Evolutionary conservation across 2,888 invertebrate genomes (phyloP), one percentile per base, ranked within the genome.

Genomic region (Ectemnius lituratus): DNA sequence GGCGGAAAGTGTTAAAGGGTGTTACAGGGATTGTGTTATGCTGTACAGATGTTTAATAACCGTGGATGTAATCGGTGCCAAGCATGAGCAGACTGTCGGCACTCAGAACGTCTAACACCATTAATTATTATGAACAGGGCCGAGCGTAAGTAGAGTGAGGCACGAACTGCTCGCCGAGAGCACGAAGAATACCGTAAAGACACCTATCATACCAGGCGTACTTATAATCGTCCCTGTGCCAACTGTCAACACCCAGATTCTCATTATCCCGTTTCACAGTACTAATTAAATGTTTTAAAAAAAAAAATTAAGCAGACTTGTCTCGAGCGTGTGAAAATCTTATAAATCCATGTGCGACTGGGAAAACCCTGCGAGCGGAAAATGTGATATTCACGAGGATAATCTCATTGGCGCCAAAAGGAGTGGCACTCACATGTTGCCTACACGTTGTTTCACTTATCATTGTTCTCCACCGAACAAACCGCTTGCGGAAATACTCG

Each of bases 81-180:
- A 65, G 79, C 76, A 81, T 79, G 77, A 81, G 70, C 79, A 64
- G 71, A 62, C 67, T 67, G 70, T 60, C 62, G 76, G 75, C 74
- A 73, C 73, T 81, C 77, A 61, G 67, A 60, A 59, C 72, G 75
- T 62, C 73, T 75, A 81, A 80, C 80, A 75, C 78, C 75, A 82
- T 80, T 82, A 82, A 82, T 79, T 80, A 80, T 80, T 80, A 80
- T 71, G 71, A 83, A 81, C 76, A 83, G 81, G 83, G 81, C 80
- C 83, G 79, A 78, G 60, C 76, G 83, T 83, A 83, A 83, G 81
- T 83, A 83, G 83, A 83, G 73, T 83, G 83, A 80, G 75, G 81
- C 83, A 75, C 57, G 70, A 66, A 57, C 74, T 16, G 68, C 67
- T 60, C 73, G 37, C 37, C 11, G 11, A 71, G 77, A 74, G 56